Evolutionary conservation across 2,113 vertebrate genomes (phyloP).

Genomic region (Halichoeres trimaculatus): DNA sequence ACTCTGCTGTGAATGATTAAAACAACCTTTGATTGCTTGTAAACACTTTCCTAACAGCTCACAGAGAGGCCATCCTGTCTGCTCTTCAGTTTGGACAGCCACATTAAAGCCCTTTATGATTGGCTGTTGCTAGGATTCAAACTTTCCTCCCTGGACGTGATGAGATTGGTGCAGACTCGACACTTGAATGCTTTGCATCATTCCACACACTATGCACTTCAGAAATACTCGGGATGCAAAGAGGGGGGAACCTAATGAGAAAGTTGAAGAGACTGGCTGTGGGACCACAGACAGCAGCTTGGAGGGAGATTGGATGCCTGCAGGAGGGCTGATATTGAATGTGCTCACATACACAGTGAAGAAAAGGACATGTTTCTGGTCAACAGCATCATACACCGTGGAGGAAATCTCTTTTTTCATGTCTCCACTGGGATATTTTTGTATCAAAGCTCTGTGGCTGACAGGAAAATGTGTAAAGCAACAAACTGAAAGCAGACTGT

Average conservation of each 20-base stretch:
- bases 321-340: slow-evolving; percentile 67
- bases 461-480: slow-evolving; percentile 39
- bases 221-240: slow-evolving; percentile 74
- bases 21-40: slow-evolving; percentile 56
- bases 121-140: slow-evolving; percentile 78
- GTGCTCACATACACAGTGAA: slow-evolving; percentile 50
- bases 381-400: slow-evolving; percentile 50
- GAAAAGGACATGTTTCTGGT: slow-evolving; percentile 65
- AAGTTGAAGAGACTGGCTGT: slow-evolving; percentile 51
- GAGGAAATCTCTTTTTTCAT: slow-evolving; percentile 56
- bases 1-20: slow-evolving; percentile 41
- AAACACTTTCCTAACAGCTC: slow-evolving; percentile 63
- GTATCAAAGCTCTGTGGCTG: slow-evolving; percentile 41
- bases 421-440: slow-evolving; percentile 46
- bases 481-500: slow-evolving; percentile 25
- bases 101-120: slow-evolving; percentile 17
- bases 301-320: slow-evolving; percentile 68
- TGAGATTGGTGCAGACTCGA: slow-evolving; percentile 70
- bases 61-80: slow-evolving; percentile 39
- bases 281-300: slow-evolving; percentile 52
- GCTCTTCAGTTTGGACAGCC: slow-evolving; percentile 46
- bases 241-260: slow-evolving; percentile 71
- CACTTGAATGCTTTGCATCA: slow-evolving; percentile 68
- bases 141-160: slow-evolving; percentile 65
- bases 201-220: slow-evolving; percentile 64